phyloP scores from a whole-genome alignment of 1,140 invertebrate species.

The Thaumatotibia leucotreta region DNA sequence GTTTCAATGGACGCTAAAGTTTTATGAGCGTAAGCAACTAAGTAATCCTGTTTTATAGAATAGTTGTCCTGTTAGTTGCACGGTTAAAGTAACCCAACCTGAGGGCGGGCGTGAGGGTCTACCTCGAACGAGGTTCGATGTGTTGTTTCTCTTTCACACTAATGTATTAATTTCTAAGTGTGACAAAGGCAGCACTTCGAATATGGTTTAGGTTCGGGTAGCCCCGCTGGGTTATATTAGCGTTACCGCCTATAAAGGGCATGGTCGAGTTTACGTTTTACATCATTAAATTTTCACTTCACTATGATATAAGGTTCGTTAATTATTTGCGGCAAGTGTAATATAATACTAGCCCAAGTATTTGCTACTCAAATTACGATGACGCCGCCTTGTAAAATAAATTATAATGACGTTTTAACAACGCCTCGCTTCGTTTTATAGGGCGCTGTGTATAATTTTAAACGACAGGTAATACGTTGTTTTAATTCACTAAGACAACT shows the following conservation, averaged over 20 bases:
- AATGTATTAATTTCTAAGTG: no score
- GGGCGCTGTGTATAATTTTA: slow-evolving; percentile 1
- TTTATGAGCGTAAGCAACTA: background rate
- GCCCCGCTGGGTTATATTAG: no score
- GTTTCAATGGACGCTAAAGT: background rate
- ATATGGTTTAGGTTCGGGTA: no score
- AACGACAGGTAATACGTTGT: background rate
- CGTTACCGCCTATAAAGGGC: background rate
- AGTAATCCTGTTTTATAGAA: background rate
- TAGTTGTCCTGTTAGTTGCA: background rate
- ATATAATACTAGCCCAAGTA: background rate
- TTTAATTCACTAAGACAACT: background rate
- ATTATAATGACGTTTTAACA: slow-evolving; percentile 7
- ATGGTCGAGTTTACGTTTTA: background rate
- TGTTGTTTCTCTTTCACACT: no score
- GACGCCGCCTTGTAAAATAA: background rate
- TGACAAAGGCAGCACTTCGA: no score
- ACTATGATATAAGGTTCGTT: slow-evolving; percentile 1
- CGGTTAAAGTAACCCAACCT: background rate
- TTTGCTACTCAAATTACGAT: slow-evolving; percentile 10
- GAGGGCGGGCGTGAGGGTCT: no score
- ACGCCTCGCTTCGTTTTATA: background rate
- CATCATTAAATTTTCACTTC: background rate
- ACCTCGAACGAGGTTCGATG: no score
- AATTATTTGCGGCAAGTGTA: slow-evolving; percentile 3